These are phyloP conservation scores for Alloscopus bannaensis DNA, from an alignment of 2,888 invertebrate species.

Conservation along the genomic window DNA sequence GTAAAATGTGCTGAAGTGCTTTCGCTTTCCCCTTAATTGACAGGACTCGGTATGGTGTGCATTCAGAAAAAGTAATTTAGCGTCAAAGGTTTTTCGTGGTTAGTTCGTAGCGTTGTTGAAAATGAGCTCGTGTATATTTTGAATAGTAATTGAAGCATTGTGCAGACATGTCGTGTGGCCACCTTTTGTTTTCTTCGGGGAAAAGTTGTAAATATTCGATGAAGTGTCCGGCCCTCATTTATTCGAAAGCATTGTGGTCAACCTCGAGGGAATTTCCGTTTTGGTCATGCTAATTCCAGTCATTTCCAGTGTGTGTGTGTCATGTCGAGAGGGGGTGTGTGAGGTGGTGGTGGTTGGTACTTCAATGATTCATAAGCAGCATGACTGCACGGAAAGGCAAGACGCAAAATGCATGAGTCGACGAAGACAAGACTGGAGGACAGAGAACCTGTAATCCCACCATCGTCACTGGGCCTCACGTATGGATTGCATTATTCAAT, in stretches of 20 bases:
- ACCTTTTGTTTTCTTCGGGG: conserved; percentile 38
- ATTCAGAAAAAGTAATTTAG: no score
- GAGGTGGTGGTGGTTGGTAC: conserved; percentile 7
- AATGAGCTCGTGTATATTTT: no score
- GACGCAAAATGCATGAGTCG: not conserved
- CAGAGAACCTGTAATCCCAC: no score
- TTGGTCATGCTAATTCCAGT: conserved; percentile 29
- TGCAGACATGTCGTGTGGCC: conserved; percentile 22
- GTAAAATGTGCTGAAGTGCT: no score
- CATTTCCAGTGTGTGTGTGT: not conserved
- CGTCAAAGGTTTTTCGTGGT: no score
- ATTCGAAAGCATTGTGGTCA: conserved; percentile 37
- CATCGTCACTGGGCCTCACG: no score
- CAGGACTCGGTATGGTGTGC: no score
- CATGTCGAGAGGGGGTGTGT: not conserved
- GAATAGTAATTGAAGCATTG: no score
- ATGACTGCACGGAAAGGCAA: not conserved
- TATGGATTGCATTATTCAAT: no score
- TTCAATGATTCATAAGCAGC: conserved; percentile 26
- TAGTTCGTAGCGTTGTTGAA: not conserved
- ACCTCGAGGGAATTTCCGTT: conserved; percentile 43
- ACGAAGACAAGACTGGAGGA: conserved; percentile 1
- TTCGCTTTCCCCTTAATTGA: not conserved
- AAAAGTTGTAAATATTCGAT: conserved; percentile 47
- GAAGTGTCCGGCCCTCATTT: conserved; percentile 51